These are phyloP conservation scores for Eulacestoma nigropectus DNA, from an alignment of 2,113 vertebrate genomes.

Conservation along the genomic window DNA sequence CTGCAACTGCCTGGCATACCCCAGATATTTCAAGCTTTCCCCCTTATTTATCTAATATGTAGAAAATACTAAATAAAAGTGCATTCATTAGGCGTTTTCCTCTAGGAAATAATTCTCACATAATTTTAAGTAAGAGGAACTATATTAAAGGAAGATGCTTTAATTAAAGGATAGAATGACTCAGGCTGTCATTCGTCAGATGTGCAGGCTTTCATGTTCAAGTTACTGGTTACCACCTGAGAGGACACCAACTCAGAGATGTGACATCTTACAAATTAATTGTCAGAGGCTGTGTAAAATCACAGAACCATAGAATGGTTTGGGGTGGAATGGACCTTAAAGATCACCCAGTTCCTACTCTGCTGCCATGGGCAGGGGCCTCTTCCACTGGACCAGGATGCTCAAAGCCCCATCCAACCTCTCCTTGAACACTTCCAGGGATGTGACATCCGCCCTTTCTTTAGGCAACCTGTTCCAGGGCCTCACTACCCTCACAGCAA, in stretches of 20 bases:
- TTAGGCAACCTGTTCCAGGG: background rate
- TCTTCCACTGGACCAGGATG: background rate
- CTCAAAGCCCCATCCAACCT: background rate
- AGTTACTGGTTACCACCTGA: background rate
- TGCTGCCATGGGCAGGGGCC: background rate
- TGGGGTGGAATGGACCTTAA: background rate
- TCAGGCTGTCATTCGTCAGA: conserved; percentile 3
- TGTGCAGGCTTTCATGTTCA: conserved; percentile 7
- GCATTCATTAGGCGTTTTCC: background rate
- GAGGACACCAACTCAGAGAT: background rate
- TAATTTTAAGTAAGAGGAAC: background rate
- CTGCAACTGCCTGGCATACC: background rate
- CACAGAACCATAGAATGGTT: background rate
- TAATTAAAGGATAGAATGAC: conserved; percentile 37
- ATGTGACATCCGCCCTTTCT: background rate
- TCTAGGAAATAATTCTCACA: background rate
- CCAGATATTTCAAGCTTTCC: background rate
- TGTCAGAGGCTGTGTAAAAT: background rate
- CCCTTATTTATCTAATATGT: background rate
- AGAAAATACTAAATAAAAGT: background rate
- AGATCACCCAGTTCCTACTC: background rate
- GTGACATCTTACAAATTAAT: background rate
- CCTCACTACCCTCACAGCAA: background rate
- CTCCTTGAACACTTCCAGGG: background rate
- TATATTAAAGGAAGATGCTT: background rate